Evolutionary conservation across 2,113 vertebrate species (phyloP), one percentile per base, ranked within the genome.

Genomic region (Leptobrachium ailaonicum): DNA sequence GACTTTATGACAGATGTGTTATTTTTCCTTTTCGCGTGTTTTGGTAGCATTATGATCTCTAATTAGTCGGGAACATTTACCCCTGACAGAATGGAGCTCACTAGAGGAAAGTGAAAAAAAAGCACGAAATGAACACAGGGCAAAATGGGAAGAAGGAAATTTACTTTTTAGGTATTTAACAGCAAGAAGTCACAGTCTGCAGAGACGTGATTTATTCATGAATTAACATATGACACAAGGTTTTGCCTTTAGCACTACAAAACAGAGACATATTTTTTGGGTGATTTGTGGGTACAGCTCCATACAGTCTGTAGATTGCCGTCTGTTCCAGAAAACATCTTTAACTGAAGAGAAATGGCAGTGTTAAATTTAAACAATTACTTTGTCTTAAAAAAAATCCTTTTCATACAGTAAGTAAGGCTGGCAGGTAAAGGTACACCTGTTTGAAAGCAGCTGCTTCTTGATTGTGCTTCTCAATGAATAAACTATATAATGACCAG

Each of bases 1-100:
- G 91, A 92, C 85, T 88, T 92, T 86, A 87, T 85, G 89, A 90
- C 87, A 93, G 90, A 90, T 91, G 89, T 82, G 56, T 85, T 88
- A 78, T 84, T 88, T 87, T 79, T 86, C 77, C 80, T 71, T 72
- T 80, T 68, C 10, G 56, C 47, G 83, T 88, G 73, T 83, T 85
- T 69, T 13, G n/a, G 40, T 79, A 5, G 79, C 69, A 82, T 90
- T 90, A 89, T 87, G 87, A 85, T 75, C 72, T 87, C 87, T 91
- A 90, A 92, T 93, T 92, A 92, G 87, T 81, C 85, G 81, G 71
- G 83, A 82, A 86, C 87, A 90, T 90, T 90, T 90, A 90, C 84
- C 81, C 87, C 83, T 86, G 89, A 88, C 80, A 87, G 86, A 80
- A 85, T 44, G 84, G 90, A 88, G 87, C 91, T 88, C 83, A 77